Evolutionary conservation across 1,140 invertebrate species (phyloP).

Genomic region (Apis cerana): DNA sequence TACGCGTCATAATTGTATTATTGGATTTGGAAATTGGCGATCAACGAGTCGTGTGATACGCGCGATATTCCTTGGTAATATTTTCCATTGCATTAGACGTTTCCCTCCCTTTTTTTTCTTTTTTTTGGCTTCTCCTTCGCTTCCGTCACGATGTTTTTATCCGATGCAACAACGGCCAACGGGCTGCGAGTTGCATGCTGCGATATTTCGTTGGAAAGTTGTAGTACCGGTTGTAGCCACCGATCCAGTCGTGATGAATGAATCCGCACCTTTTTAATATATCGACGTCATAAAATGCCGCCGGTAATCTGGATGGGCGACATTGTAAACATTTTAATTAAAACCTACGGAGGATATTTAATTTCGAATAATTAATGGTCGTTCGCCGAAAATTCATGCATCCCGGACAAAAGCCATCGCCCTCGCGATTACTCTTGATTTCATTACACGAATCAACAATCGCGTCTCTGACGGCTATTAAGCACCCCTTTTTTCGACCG

Average conservation of each 20-base stretch:
- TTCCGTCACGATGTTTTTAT: neutral
- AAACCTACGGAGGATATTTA: conserved; percentile 77
- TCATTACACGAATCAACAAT: conserved; percentile 68
- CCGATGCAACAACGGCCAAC: no score
- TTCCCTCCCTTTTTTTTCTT: neutral
- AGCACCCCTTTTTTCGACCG: conserved; percentile 55
- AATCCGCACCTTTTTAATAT: conserved; percentile 61
- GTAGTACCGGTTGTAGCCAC: conserved; percentile 7
- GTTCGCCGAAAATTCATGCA: conserved; percentile 69
- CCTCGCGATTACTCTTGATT: conserved; percentile 73
- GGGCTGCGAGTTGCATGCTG: neutral
- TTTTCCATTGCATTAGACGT: neutral
- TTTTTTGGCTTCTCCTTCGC: neutral
- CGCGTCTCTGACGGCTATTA: conserved; percentile 63
- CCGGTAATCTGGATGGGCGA: conserved; percentile 54
- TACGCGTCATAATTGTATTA: conserved; percentile 71
- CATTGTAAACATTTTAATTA: conserved; percentile 79
- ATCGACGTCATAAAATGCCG: conserved; percentile 54
- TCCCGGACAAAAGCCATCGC: conserved; percentile 66
- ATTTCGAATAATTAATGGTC: conserved; percentile 79
- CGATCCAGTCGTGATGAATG: conserved; percentile 55
- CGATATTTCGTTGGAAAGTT: conserved; percentile 1
- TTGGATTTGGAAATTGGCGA: conserved; percentile 60
- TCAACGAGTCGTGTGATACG: neutral
- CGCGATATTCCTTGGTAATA: neutral